Evolutionary conservation across 2,888 invertebrate species (phyloP), one percentile per base, ranked within the genome.

Genomic region (Chloromyia formosa): DNA sequence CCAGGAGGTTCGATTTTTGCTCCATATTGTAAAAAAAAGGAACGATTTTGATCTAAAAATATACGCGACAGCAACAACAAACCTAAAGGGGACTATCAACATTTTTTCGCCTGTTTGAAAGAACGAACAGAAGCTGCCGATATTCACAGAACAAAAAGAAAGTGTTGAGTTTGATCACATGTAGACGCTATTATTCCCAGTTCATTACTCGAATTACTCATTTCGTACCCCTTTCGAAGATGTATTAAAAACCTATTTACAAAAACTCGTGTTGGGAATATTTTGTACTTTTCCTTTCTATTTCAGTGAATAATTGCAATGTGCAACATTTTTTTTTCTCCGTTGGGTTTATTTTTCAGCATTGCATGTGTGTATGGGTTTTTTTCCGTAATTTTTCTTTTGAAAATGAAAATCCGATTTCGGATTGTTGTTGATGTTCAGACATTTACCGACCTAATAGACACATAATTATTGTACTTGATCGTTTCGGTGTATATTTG

Each of bases 201-300:
- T 58, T 10, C 20, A 58, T 58, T n/a, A n/a, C n/a, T 58, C 58
- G 58, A 58, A n/a, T n/a, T n/a, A n/a, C n/a, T n/a, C n/a, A 58
- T 58, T 58, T 16, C 58, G 16, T 58, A 58, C 58, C 58, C 58
- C 58, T 58, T 58, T 58, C 58, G 20, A 58, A n/a, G n/a, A n/a
- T n/a, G n/a, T n/a, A n/a, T n/a, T n/a, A n/a, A n/a, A n/a, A n/a
- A n/a, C n/a, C n/a, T n/a, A n/a, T n/a, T n/a, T n/a, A n/a, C n/a
- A n/a, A n/a, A n/a, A n/a, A n/a, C n/a, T n/a, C n/a, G n/a, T n/a
- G 27, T 2, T 2, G 23, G 23, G 10, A 60, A 60, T 20, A 23
- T 20, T n/a, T 23, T 23, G 60, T 23, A 12, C 27, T 4, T 60
- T 60, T 23, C 60, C 23, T 60, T 60, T 60, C 60, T 23, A 60